Evolutionary conservation across 2,113 vertebrate species (phyloP).

Genomic region (Hippocampus guttulatus): DNA sequence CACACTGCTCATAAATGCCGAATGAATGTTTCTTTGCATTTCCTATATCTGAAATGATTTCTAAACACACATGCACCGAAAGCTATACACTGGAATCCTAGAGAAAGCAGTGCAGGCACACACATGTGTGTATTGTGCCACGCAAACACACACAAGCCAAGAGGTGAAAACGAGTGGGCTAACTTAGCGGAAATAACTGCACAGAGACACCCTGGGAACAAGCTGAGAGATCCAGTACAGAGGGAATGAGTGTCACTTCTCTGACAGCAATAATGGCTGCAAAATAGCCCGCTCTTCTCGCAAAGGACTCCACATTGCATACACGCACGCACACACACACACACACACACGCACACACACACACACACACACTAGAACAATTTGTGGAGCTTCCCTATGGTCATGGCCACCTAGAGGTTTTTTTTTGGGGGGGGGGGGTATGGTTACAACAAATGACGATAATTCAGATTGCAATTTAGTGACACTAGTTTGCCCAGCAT

Average conservation of each 20-base stretch:
- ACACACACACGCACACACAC: not conserved
- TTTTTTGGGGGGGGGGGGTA: too few relatives aligned
- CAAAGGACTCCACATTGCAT: conserved; percentile 5
- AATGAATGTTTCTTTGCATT: conserved; percentile 40
- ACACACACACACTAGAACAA: not conserved
- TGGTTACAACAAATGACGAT: not conserved
- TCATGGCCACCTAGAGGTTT: not conserved
- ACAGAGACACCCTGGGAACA: conserved; percentile 13
- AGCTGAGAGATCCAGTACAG: conserved; percentile 4
- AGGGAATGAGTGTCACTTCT: conserved; percentile 26
- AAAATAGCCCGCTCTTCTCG: conserved; percentile 12
- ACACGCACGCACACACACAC: not conserved
- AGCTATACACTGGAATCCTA: conserved; percentile 5
- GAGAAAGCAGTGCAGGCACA: not conserved
- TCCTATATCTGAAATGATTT: conserved; percentile 20
- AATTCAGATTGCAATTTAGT: not conserved
- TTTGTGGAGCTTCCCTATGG: not conserved
- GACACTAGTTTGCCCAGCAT: not conserved
- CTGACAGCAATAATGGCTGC: conserved; percentile 23
- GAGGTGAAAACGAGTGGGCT: conserved; percentile 19
- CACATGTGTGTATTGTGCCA: not conserved
- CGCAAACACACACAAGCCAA: conserved; percentile 12
- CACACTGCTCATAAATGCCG: conserved; percentile 33
- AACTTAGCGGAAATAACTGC: conserved; percentile 22
- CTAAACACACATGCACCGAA: conserved; percentile 12